Conservation (phyloP, 2,888 invertebrate species). For the Heliconius cydno region DNA sequence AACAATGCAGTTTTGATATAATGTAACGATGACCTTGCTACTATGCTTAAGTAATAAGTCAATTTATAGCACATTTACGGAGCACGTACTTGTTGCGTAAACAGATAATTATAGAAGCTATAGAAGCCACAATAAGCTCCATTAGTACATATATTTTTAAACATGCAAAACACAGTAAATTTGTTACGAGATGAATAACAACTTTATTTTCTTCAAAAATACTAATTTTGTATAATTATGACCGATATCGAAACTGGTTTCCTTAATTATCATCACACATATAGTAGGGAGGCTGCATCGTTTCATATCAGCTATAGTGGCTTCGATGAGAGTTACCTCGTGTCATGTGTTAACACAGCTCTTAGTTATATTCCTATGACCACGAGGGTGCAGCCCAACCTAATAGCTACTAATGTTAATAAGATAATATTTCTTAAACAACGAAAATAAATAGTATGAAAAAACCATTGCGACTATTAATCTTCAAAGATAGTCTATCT, state of each 20-base stretch:
- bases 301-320: no score
- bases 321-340: no score
- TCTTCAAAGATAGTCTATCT: neutral
- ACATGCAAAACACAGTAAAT: neutral
- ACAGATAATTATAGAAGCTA: slow-evolving; percentile 45
- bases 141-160: slow-evolving; percentile 31
- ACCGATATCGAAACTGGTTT: neutral
- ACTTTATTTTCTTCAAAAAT: neutral
- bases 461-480: no score
- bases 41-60: slow-evolving; percentile 27
- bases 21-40: slow-evolving; percentile 28
- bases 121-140: slow-evolving; percentile 43
- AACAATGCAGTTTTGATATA: slow-evolving; percentile 30
- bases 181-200: neutral
- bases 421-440: neutral
- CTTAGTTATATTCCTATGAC: no score
- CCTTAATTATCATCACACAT: neutral
- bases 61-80: slow-evolving; percentile 21
- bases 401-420: no score
- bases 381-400: no score
- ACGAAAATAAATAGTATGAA: neutral
- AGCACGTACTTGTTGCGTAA: slow-evolving; percentile 44
- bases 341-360: no score
- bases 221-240: no score
- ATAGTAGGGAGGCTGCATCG: no score